Percentiles rank a stretch among this genome's conserved stretches.
Evolutionary conservation across 2,888 invertebrate species (phyloP).

Genomic region (Phalera bucephala): DNA sequence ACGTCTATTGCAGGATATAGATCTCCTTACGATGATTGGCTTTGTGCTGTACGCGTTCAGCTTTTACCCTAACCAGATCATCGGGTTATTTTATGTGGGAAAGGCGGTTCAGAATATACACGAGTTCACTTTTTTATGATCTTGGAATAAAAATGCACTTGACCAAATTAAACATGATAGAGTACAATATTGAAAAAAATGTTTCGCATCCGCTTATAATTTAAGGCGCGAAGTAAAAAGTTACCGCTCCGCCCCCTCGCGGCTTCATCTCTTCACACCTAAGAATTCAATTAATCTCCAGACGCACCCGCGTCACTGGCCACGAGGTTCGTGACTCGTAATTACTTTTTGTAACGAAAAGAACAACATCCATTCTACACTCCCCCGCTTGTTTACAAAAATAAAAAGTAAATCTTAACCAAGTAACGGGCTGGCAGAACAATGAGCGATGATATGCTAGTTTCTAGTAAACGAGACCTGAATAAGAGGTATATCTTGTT

Average conservation of each 20-base stretch:
- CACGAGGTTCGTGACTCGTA: constrained; percentile 71
- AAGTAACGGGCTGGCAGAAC: constrained; percentile 54
- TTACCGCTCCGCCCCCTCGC: constrained; percentile 42
- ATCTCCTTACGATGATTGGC: no score
- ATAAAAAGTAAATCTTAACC: constrained; percentile 45
- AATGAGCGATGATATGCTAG: constrained; percentile 56
- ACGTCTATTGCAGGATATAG: no score
- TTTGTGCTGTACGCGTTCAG: no score
- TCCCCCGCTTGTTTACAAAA: constrained; percentile 46
- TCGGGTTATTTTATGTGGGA: no score
- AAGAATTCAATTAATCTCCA: constrained; percentile 79
- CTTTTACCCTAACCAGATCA: no score
- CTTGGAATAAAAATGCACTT: no score
- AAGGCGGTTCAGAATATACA: no score
- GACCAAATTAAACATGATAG: no score
- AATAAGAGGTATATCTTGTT: constrained; percentile 32
- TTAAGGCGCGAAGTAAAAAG: constrained; percentile 40
- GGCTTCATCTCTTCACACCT: constrained; percentile 66
- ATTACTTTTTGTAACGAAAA: constrained; percentile 70
- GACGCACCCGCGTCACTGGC: constrained; percentile 58
- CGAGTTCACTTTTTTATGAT: no score
- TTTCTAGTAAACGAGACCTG: constrained; percentile 38
- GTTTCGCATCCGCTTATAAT: constrained; percentile 24
- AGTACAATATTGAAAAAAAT: neutral
- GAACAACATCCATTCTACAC: constrained; percentile 45